phyloP scores from a whole-genome alignment of 1,140 invertebrate species.

The Caerostris extrusa region DNA sequence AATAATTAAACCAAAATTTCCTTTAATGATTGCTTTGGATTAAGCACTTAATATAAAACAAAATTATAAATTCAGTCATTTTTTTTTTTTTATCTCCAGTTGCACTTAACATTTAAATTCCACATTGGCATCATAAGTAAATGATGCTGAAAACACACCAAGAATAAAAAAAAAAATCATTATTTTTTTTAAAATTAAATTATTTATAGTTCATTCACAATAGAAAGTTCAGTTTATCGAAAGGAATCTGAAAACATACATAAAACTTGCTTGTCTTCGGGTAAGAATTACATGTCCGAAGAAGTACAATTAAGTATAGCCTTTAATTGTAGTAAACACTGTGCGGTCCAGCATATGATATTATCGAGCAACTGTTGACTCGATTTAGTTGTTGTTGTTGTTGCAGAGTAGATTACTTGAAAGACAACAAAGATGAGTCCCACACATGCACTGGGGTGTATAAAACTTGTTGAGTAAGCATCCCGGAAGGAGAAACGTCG shows the following conservation, averaged over 20 bases:
- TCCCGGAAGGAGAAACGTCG: conserved; percentile 48
- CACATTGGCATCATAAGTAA: too few species aligned
- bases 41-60: too few species aligned
- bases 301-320: neutral
- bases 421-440: conserved; percentile 13
- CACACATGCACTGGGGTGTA: neutral
- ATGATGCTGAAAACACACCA: too few species aligned
- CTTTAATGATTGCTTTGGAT: too few species aligned
- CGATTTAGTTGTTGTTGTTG: neutral
- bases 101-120: too few species aligned
- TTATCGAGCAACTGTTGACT: neutral
- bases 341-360: conserved; percentile 60
- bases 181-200: too few species aligned
- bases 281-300: neutral
- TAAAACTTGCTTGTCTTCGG: neutral
- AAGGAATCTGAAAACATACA: neutral
- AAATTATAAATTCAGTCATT: too few species aligned
- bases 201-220: neutral
- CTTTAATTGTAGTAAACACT: neutral
- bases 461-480: neutral
- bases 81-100: too few species aligned
- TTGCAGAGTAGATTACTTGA: neutral
- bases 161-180: too few species aligned
- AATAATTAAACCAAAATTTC: too few species aligned
- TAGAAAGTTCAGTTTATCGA: neutral